A percentile compares a stretch with the other conserved stretches of the same genome.
Evolutionary conservation across 1,140 invertebrate genomes (phyloP).

Genomic region (Camponotus floridanus): DNA sequence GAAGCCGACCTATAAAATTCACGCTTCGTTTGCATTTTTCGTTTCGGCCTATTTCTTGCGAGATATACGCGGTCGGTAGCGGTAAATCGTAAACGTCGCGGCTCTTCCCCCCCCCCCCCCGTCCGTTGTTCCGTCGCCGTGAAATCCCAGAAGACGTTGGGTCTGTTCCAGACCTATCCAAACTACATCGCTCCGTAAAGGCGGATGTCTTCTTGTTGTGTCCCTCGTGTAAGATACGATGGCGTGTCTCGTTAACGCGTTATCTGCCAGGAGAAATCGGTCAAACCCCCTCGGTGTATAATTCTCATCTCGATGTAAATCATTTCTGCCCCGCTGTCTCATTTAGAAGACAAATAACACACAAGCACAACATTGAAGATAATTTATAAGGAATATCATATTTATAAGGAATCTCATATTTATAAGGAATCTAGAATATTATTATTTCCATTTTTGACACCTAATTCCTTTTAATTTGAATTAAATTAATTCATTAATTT

Average conservation of each 20-base stretch:
- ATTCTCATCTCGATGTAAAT: slow-evolving; percentile 38
- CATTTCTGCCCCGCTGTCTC: not conserved
- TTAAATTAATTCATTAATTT: not conserved
- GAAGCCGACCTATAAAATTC: slow-evolving; percentile 40
- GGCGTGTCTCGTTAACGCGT: slow-evolving; percentile 50
- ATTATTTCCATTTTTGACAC: too few relatives aligned
- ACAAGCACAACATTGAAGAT: not conserved
- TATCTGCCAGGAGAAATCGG: slow-evolving; percentile 50
- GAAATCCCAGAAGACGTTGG: slow-evolving; percentile 45
- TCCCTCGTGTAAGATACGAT: slow-evolving; percentile 21
- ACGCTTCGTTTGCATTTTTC: slow-evolving; percentile 50
- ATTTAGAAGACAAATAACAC: not conserved
- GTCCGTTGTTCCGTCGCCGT: not conserved
- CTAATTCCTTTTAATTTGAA: not conserved
- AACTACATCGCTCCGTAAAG: slow-evolving; percentile 22
- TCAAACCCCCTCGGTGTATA: not conserved
- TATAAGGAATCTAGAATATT: too few relatives aligned
- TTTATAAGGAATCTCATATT: not conserved
- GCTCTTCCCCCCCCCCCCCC: too few relatives aligned
- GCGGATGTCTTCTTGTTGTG: slow-evolving; percentile 26
- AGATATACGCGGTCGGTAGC: slow-evolving; percentile 19
- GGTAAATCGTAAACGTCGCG: slow-evolving; percentile 49
- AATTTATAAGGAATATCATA: too few relatives aligned
- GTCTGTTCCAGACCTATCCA: slow-evolving; percentile 34
- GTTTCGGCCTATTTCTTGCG: slow-evolving; percentile 53